Conservation (phyloP, 1,140 invertebrate species). For the Lepidostoma basale region DNA sequence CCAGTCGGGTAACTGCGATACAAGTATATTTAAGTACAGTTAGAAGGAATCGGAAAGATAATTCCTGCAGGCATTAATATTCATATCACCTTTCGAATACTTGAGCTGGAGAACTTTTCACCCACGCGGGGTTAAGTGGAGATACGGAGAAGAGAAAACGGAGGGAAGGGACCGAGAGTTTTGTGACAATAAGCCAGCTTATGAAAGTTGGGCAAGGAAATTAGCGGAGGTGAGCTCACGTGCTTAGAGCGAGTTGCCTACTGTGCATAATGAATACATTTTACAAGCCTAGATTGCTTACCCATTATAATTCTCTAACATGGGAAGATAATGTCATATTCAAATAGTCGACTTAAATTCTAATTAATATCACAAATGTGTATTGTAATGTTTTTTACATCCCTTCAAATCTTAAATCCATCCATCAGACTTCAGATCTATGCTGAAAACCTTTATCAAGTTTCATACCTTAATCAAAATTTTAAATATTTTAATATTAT, state of each 20-base stretch:
- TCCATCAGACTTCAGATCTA: too few species aligned
- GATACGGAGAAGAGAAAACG: background rate
- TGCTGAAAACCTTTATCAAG: too few species aligned
- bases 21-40: conserved; percentile 25
- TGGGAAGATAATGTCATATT: too few species aligned
- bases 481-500: too few species aligned
- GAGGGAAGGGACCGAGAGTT: conserved; percentile 32
- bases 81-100: conserved; percentile 45
- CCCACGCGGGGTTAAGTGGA: conserved; percentile 28
- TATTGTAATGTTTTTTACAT: too few species aligned
- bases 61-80: conserved; percentile 42
- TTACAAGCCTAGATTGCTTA: too few species aligned
- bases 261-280: conserved; percentile 31
- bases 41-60: conserved; percentile 38
- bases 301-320: too few species aligned
- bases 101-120: conserved; percentile 42
- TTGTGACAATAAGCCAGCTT: conserved; percentile 47
- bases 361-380: too few species aligned
- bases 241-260: conserved; percentile 24
- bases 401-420: too few species aligned
- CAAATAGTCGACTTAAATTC: too few species aligned
- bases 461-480: too few species aligned
- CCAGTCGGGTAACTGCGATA: background rate
- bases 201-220: conserved; percentile 45
- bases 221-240: conserved; percentile 40